Evolutionary conservation across 23 tunicate genomes (phyloP).

Genomic region (Clavelina lepadiformis): DNA sequence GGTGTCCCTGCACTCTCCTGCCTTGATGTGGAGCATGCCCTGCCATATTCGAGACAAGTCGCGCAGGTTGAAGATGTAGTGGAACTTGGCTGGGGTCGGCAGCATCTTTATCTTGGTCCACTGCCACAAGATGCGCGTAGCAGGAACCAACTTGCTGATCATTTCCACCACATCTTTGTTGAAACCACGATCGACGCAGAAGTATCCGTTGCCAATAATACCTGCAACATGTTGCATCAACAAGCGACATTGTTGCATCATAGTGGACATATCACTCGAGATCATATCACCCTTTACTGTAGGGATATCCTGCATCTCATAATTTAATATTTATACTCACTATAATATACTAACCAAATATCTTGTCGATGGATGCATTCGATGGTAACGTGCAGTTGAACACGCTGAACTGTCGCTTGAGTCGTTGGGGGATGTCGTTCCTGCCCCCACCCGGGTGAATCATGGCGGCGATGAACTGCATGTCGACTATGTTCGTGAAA

Average conservation of each 20-base stretch:
- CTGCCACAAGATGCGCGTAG: slow-evolving; percentile 93
- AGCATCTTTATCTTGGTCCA: slow-evolving; percentile 97
- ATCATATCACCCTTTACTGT: too few species aligned
- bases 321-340: too few species aligned
- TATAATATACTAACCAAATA: slow-evolving; percentile 86
- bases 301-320: too few species aligned
- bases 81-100: slow-evolving; percentile 99
- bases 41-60: slow-evolving; percentile 99
- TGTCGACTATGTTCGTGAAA: slow-evolving; percentile 96
- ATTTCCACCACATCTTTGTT: slow-evolving; percentile 36
- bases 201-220: slow-evolving; percentile 86
- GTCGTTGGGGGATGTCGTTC: slow-evolving; percentile 97
- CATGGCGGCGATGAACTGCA: slow-evolving; percentile 99
- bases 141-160: slow-evolving; percentile 68
- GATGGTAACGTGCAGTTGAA: slow-evolving; percentile 99
- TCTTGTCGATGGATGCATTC: slow-evolving; percentile 96
- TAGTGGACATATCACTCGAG: too few species aligned
- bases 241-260: too few species aligned
- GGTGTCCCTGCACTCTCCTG: slow-evolving; percentile 44
- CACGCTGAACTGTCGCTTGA: slow-evolving; percentile 92
- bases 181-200: slow-evolving; percentile 87
- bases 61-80: slow-evolving; percentile 98
- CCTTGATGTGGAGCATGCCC: slow-evolving; percentile 74
- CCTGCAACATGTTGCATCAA: too few species aligned
- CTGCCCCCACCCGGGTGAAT: slow-evolving; percentile 99